These are phyloP conservation scores for Rousettus leschenaultii DNA, from an alignment of 2,113 vertebrate species.

Conservation along the genomic window DNA sequence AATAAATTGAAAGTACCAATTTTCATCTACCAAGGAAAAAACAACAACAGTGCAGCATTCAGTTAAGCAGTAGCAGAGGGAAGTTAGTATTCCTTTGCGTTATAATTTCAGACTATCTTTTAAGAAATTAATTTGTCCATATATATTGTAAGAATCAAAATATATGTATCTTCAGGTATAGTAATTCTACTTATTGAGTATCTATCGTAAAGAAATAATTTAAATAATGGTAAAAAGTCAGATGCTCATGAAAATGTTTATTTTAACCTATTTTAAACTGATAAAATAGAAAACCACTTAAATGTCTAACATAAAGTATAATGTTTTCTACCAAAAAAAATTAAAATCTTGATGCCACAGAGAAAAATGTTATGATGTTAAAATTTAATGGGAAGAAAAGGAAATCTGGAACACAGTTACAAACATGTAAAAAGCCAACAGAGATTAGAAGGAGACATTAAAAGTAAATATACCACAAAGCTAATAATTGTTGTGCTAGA, in stretches of 20 bases:
- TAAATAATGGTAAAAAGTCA: background rate
- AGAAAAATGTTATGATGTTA: background rate
- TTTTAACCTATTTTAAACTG: conserved; percentile 13
- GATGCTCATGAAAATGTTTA: background rate
- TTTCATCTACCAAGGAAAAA: background rate
- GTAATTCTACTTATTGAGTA: background rate
- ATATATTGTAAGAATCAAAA: background rate
- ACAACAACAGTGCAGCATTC: background rate
- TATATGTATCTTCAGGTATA: background rate
- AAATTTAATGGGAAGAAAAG: background rate
- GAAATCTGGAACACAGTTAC: background rate
- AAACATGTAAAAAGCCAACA: background rate
- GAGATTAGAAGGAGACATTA: background rate
- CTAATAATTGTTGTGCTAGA: background rate
- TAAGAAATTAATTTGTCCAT: background rate
- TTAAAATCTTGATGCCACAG: background rate
- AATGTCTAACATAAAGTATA: background rate
- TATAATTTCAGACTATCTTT: background rate
- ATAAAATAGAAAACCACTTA: background rate
- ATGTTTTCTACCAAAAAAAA: background rate
- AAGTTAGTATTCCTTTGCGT: background rate
- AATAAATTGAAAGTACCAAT: background rate
- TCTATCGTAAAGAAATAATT: background rate
- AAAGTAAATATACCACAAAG: background rate
- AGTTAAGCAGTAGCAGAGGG: background rate